Percentiles rank a stretch among this genome's conserved stretches.
Conservation (phyloP, 2,797 vertebrate species). For the Aplochiton taeniatus region DNA sequence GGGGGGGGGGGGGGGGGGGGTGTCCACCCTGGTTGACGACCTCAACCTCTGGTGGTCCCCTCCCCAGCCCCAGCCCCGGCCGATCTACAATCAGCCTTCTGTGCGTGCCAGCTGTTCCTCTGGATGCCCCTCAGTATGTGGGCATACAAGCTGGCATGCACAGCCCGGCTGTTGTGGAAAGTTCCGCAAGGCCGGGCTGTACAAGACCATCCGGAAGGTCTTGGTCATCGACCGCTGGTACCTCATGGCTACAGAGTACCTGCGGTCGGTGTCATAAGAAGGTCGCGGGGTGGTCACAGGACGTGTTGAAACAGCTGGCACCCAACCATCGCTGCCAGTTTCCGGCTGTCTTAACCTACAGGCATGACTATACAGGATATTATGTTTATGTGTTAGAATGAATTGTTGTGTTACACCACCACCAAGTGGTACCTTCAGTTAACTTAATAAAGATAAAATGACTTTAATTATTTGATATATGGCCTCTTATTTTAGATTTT, state of each 20-base stretch:
- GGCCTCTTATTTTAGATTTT: neutral
- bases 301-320: neutral
- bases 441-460: too few species aligned
- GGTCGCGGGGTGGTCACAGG: neutral
- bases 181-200: neutral
- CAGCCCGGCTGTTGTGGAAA: neutral
- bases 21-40: too few species aligned
- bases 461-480: neutral
- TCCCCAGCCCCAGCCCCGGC: neutral
- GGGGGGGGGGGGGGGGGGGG: too few species aligned
- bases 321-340: neutral
- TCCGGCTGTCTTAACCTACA: neutral
- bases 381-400: too few species aligned
- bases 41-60: too few species aligned
- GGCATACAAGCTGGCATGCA: neutral
- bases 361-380: too few species aligned
- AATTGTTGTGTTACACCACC: too few species aligned
- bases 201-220: constrained; percentile 7
- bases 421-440: too few species aligned
- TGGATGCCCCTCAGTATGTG: neutral
- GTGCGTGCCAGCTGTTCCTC: neutral
- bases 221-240: constrained; percentile 1
- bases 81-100: neutral
- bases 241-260: constrained; percentile 4
- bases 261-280: neutral